Percentiles rank a stretch among this genome's conserved stretches.
Conservation (phyloP, 2,113 vertebrate genomes). For the Lophius piscatorius region DNA sequence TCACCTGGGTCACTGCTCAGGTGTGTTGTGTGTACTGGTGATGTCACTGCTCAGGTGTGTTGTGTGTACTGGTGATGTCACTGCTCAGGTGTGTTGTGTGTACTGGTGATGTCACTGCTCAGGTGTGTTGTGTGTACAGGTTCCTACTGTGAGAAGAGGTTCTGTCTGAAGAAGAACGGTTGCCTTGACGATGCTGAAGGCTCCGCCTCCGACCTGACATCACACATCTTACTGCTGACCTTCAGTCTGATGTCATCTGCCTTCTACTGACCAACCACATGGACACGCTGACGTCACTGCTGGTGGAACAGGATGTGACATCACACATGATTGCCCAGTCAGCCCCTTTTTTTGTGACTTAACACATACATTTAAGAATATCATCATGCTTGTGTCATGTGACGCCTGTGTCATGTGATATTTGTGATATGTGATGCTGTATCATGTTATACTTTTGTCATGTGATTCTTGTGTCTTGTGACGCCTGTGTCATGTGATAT, state of each 20-base stretch:
- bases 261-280: conserved; percentile 4
- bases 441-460: no score
- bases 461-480: no score
- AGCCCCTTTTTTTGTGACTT: no score
- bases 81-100: not conserved
- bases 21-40: not conserved
- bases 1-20: not conserved
- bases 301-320: conserved; percentile 21
- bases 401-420: no score
- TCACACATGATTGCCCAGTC: no score
- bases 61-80: not conserved
- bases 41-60: conserved; percentile 11
- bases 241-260: conserved; percentile 61
- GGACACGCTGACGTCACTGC: no score
- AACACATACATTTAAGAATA: no score
- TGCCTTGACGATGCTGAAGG: conserved; percentile 72
- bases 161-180: conserved; percentile 69
- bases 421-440: no score
- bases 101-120: not conserved
- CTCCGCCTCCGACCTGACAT: conserved; percentile 51
- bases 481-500: no score
- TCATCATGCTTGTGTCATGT: no score
- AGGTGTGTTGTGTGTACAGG: conserved; percentile 45
- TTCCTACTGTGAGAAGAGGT: conserved; percentile 83
- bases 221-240: conserved; percentile 58